A percentile compares a stretch with the other conserved stretches of the same genome.
Conservation (phyloP, 2,113 vertebrate species). For the Bufo gargarizans region DNA sequence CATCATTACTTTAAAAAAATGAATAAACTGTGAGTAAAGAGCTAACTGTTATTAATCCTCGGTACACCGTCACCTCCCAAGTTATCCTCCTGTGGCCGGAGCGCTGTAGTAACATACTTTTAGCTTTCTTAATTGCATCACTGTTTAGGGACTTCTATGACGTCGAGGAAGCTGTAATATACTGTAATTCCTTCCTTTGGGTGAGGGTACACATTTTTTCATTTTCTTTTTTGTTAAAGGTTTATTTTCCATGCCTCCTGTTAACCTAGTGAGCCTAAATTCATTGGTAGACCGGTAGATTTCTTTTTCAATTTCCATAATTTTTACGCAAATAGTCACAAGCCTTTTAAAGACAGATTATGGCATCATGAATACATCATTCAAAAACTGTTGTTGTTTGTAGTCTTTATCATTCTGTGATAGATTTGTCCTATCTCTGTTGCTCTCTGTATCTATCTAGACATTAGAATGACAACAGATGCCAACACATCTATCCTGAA, state of each 20-base stretch:
- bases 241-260: slow-evolving; percentile 2
- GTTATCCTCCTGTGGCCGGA: no score
- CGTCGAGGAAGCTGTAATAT: not conserved
- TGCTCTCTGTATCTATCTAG: slow-evolving; percentile 9
- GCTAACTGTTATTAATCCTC: no score
- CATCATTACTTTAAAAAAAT: no score
- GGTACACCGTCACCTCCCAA: no score
- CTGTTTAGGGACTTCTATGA: not conserved
- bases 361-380: not conserved
- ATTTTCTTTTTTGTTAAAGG: not conserved
- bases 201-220: not conserved
- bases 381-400: slow-evolving; percentile 15
- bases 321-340: not conserved
- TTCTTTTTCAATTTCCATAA: not conserved
- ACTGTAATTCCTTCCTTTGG: not conserved
- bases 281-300: not conserved
- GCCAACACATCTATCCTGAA: slow-evolving; percentile 40
- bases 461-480: slow-evolving; percentile 41
- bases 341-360: not conserved
- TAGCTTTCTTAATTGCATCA: not conserved
- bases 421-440: not conserved
- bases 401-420: not conserved
- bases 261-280: no score
- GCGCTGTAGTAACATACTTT: not conserved
- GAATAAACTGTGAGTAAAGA: no score